Evolutionary conservation across 1,140 invertebrate species (phyloP).

Genomic region (Propsilocerus akamusi): DNA sequence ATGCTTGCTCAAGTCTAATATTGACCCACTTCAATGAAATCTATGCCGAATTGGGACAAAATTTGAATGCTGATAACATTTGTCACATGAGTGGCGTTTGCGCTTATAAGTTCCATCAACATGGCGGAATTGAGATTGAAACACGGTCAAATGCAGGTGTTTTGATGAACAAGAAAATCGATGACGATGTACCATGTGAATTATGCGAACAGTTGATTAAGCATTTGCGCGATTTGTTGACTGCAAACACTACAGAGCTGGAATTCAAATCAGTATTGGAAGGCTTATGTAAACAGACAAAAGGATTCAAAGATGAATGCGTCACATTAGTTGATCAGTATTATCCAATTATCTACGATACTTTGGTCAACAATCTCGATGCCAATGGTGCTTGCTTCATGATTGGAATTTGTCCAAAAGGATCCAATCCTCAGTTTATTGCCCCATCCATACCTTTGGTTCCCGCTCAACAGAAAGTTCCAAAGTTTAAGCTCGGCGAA

Average conservation of each 20-base stretch:
- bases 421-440: slow-evolving; percentile 11
- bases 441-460: slow-evolving; percentile 18
- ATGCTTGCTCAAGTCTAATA: slow-evolving; percentile 54
- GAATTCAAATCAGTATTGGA: slow-evolving; percentile 62
- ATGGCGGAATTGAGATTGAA: slow-evolving; percentile 34
- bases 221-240: slow-evolving; percentile 57
- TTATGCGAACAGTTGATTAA: slow-evolving; percentile 63
- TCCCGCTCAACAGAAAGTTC: slow-evolving; percentile 17
- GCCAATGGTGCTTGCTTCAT: slow-evolving; percentile 44
- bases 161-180: slow-evolving; percentile 20
- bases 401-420: slow-evolving; percentile 45
- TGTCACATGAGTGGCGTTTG: slow-evolving; percentile 62
- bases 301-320: slow-evolving; percentile 43
- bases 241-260: slow-evolving; percentile 66
- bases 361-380: slow-evolving; percentile 46
- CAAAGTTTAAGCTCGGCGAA: slow-evolving; percentile 13
- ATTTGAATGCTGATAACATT: slow-evolving; percentile 41
- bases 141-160: slow-evolving; percentile 32
- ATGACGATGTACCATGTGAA: slow-evolving; percentile 61
- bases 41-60: slow-evolving; percentile 34
- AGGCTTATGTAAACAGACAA: slow-evolving; percentile 63
- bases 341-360: slow-evolving; percentile 50
- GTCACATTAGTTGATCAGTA: slow-evolving; percentile 56
- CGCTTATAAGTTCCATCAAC: slow-evolving; percentile 37
- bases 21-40: slow-evolving; percentile 52